A percentile compares a stretch with the other conserved stretches of the same genome.
Conservation (phyloP, 2,113 vertebrate species). For the Gambusia holbrooki region DNA sequence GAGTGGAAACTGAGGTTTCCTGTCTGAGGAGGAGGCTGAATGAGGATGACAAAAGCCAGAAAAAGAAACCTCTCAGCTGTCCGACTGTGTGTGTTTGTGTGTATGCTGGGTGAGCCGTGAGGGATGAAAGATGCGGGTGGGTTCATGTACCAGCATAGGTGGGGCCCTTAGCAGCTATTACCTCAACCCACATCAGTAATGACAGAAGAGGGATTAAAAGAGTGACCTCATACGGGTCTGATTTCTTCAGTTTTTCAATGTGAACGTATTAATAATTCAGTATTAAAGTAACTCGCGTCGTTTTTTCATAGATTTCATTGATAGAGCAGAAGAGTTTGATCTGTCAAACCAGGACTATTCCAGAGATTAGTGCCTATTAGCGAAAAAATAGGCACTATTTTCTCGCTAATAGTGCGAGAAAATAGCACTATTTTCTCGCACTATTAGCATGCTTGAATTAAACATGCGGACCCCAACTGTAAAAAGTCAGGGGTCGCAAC, state of each 20-base stretch:
- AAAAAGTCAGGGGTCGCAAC: conserved; percentile 52
- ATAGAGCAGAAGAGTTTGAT: conserved; percentile 15
- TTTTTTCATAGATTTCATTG: neutral
- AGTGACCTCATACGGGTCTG: conserved; percentile 23
- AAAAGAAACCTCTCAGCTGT: conserved; percentile 67
- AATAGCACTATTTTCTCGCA: too few relatives aligned
- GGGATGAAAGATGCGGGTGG: conserved; percentile 19
- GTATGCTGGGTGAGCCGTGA: conserved; percentile 51
- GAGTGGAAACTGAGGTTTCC: conserved; percentile 84
- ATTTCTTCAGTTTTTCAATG: neutral
- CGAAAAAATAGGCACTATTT: too few relatives aligned
- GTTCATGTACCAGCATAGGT: conserved; percentile 32
- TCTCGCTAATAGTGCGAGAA: too few relatives aligned
- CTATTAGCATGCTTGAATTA: conserved; percentile 1
- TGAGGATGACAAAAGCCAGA: conserved; percentile 55
- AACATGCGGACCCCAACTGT: conserved; percentile 42
- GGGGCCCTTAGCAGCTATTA: conserved; percentile 49
- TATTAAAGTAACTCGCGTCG: neutral
- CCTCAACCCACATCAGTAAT: conserved; percentile 53
- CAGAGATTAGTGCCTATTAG: neutral
- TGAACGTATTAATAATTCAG: neutral
- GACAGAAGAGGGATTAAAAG: conserved; percentile 24
- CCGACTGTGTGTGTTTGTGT: conserved; percentile 61
- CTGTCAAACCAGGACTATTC: neutral
- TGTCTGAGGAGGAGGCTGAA: conserved; percentile 77